phyloP scores from a whole-genome alignment of 2,797 vertebrate species.

The Pseudotriccus pelzelni region DNA sequence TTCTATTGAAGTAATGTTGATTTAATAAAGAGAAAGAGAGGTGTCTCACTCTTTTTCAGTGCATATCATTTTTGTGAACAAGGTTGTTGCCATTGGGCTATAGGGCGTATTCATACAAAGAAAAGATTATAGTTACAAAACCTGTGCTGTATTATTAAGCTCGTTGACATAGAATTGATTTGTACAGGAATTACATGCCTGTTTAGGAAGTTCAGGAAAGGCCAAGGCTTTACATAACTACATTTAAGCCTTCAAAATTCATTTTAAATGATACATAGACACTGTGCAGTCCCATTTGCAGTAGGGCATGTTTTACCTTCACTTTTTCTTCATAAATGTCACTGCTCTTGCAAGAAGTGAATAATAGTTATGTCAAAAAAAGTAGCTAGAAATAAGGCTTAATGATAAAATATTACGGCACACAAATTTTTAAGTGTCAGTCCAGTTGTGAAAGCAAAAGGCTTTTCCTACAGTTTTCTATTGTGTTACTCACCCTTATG shows the following conservation, averaged over 20 bases:
- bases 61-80: background rate
- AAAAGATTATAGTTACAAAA: background rate
- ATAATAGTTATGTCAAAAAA: background rate
- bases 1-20: background rate
- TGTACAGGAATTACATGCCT: background rate
- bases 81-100: background rate
- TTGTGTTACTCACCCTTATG: background rate
- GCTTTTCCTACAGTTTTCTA: background rate
- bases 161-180: background rate
- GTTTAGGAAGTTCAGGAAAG: background rate
- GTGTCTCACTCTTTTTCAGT: background rate
- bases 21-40: background rate
- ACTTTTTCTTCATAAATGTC: background rate
- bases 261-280: background rate
- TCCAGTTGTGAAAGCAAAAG: background rate
- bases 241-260: background rate
- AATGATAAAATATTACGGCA: background rate
- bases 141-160: background rate
- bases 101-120: background rate
- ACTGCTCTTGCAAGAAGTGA: background rate
- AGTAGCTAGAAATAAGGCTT: background rate
- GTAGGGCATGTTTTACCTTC: background rate
- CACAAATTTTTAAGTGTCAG: background rate
- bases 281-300: background rate
- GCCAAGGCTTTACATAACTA: background rate